phyloP scores from a whole-genome alignment of 2,113 vertebrate species.

The Pipa parva region DNA sequence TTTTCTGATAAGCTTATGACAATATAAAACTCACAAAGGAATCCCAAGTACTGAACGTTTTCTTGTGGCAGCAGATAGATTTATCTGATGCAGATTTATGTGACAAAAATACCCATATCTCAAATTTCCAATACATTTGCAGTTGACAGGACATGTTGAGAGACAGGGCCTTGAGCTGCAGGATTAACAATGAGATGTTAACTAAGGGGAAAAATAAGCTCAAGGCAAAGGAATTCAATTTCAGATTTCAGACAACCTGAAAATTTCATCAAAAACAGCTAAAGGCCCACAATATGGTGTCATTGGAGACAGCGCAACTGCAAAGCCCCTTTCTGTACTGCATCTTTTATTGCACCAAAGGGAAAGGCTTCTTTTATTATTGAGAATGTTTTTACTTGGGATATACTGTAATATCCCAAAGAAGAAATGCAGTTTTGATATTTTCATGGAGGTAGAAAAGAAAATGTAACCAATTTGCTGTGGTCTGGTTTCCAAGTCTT shows the following conservation, averaged over 20 bases:
- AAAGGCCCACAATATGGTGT: constrained; percentile 15
- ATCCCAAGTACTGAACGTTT: constrained; percentile 43
- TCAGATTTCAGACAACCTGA: constrained; percentile 6
- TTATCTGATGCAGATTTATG: constrained; percentile 53
- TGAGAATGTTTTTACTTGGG: neutral
- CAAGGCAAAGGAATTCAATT: constrained; percentile 32
- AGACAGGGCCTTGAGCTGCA: constrained; percentile 41
- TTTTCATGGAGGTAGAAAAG: neutral
- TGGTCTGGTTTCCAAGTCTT: no score
- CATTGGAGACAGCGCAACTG: constrained; percentile 19
- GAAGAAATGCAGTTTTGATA: neutral
- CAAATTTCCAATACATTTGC: constrained; percentile 48
- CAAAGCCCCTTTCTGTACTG: constrained; percentile 18
- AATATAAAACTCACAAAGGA: constrained; percentile 41
- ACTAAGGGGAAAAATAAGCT: constrained; percentile 28
- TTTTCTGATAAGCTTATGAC: constrained; percentile 44
- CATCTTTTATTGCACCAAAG: constrained; percentile 12
- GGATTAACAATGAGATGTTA: constrained; percentile 41
- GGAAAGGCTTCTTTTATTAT: neutral
- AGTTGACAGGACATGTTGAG: constrained; percentile 43
- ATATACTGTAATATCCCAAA: neutral
- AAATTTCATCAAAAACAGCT: constrained; percentile 29
- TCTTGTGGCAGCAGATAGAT: constrained; percentile 42
- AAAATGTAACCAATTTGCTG: no score
- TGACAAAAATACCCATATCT: constrained; percentile 50